A percentile compares a stretch with the other conserved stretches of the same genome.
Evolutionary conservation across 2,113 vertebrate genomes (phyloP).

Genomic region (Calonectris borealis): DNA sequence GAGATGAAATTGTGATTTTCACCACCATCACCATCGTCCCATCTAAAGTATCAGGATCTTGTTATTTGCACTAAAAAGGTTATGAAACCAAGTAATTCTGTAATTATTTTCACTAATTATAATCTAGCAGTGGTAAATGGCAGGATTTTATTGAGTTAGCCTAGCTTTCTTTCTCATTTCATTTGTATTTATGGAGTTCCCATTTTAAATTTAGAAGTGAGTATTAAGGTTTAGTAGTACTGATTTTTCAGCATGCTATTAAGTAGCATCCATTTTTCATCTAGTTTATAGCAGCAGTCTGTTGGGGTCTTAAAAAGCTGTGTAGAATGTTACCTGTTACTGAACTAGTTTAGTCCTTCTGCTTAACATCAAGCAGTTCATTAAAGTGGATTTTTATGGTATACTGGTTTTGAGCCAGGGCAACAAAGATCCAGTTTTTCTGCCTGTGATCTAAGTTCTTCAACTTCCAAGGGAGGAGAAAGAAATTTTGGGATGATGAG

Average conservation of each 20-base stretch:
- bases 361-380: neutral
- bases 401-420: neutral
- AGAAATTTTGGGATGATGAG: neutral
- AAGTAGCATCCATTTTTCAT: neutral
- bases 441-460: neutral
- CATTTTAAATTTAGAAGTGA: neutral
- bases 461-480: neutral
- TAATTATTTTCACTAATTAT: neutral
- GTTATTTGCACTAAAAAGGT: neutral
- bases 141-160: neutral
- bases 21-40: accelerated
- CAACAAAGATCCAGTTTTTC: neutral
- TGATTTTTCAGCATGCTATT: neutral
- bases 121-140: neutral
- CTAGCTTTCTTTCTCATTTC: neutral
- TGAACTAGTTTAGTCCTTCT: neutral
- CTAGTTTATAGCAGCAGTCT: neutral
- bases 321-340: neutral
- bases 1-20: neutral
- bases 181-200: neutral
- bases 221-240: neutral
- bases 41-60: neutral
- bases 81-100: neutral
- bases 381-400: neutral
- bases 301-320: neutral